phyloP scores from a whole-genome alignment of 1,140 invertebrate genomes.

The Homalodisca vitripennis region DNA sequence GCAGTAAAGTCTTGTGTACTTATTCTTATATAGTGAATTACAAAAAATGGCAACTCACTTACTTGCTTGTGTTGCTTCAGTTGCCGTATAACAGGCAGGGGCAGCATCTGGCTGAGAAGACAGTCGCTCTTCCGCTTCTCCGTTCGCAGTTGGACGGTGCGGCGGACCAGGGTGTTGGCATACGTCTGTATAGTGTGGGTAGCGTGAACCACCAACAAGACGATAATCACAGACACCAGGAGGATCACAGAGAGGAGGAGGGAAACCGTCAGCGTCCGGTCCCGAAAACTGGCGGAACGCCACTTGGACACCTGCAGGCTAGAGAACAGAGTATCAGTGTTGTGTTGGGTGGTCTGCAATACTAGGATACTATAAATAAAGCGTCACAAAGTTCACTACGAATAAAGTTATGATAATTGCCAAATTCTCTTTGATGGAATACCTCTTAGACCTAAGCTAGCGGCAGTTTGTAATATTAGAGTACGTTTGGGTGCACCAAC shows the following conservation, averaged over 20 bases:
- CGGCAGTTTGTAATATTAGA: too few species aligned
- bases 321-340: too few species aligned
- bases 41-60: neutral
- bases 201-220: conserved; percentile 52
- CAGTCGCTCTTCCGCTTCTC: conserved; percentile 53
- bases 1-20: too few species aligned
- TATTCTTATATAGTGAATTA: neutral
- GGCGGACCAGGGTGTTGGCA: conserved; percentile 40
- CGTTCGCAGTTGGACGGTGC: conserved; percentile 48
- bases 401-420: neutral
- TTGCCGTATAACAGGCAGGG: conserved; percentile 50
- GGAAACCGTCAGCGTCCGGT: conserved; percentile 47
- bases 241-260: conserved; percentile 52
- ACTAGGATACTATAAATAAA: neutral
- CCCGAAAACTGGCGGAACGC: neutral
- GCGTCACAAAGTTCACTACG: neutral
- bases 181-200: conserved; percentile 53
- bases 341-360: neutral
- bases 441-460: too few species aligned
- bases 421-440: too few species aligned
- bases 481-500: too few species aligned
- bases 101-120: conserved; percentile 52
- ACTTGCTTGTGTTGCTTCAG: conserved; percentile 51
- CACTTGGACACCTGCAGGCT: neutral
- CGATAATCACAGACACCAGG: conserved; percentile 53